Base-by-base conservation (phyloP, 2,888 invertebrate species). In the Lysandra bellargus region DNA sequence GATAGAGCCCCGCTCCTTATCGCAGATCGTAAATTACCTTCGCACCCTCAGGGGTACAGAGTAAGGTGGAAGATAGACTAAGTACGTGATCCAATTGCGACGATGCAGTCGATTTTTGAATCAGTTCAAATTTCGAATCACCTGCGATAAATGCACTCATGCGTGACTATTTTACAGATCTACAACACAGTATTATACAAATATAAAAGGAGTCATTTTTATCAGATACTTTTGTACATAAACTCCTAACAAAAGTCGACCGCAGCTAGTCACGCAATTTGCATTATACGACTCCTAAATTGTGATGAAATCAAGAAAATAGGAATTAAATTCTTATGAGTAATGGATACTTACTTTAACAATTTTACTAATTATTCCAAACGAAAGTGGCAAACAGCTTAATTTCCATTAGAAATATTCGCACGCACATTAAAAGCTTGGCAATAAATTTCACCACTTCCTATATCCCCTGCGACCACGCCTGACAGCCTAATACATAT, bases 11-110 rank as follows among this genome's bases (percentile, higher is more conserved):
- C 90, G 91, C 90, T 91, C 92, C 93, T 93, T 94, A 94, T 94
- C 94, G 91, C 85, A 87, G 89, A 89, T 91, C 93, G 92, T 94
- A 94, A 94, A 94, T 94, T 93, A 94, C 92, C 84, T 89, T 84
- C 88, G 89, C 93, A 91, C 93, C 94, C 93, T 89, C 87, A 57
- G 89, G 89, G 90, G 86, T 92, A 92, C 92, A 92, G 92, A 92
- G 87, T 89, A 88, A 79, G 79, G 60, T 78, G 64, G 73, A 88
- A 87, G 86, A 89, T 88, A 92, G 92, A 92, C 91, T 89, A 88
- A 87, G 91, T 94, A 93, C 94, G 94, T 94, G 94, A 94, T 94
- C 94, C 93, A 94, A 94, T 94, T 93, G 93, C 91, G 87, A 92
- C 44, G 90, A 88, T 92, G 92, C 92, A 93, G 90, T 91, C 89